These are phyloP conservation scores for Lasioglossum vierecki DNA, from an alignment of 2,888 invertebrate species.

Conservation along the genomic window DNA sequence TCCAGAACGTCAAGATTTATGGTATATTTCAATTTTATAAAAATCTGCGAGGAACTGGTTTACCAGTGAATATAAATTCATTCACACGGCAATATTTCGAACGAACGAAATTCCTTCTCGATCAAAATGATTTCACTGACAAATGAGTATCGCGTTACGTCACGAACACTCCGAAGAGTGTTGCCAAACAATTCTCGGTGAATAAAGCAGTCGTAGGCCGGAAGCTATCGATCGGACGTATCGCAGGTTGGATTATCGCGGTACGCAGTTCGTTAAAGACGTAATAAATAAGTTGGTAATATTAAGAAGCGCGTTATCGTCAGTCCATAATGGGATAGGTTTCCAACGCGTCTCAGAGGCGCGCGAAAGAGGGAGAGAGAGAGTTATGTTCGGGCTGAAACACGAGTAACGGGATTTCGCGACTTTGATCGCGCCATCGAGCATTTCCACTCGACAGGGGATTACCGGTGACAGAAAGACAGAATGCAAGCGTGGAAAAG, in stretches of 20 bases:
- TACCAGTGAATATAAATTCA: too few relatives aligned
- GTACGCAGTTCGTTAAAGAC: neutral
- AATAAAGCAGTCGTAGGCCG: neutral
- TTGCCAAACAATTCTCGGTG: neutral
- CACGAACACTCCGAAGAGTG: too few relatives aligned
- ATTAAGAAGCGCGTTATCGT: slow-evolving; percentile 29
- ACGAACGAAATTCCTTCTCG: too few relatives aligned
- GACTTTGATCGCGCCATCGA: slow-evolving; percentile 49
- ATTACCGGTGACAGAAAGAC: slow-evolving; percentile 30
- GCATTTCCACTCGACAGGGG: slow-evolving; percentile 43
- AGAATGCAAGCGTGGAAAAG: slow-evolving; percentile 17
- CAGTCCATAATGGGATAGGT: slow-evolving; percentile 49
- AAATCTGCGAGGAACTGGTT: too few relatives aligned
- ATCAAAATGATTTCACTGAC: too few relatives aligned
- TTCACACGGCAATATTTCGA: too few relatives aligned
- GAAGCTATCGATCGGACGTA: neutral
- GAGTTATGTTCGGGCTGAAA: slow-evolving; percentile 28
- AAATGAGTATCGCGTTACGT: too few relatives aligned
- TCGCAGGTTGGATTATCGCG: neutral
- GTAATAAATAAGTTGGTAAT: neutral
- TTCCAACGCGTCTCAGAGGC: slow-evolving; percentile 17
- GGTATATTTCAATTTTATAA: too few relatives aligned
- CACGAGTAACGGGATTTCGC: slow-evolving; percentile 40
- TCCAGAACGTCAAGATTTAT: too few relatives aligned
- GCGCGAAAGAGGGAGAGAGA: neutral